These are phyloP conservation scores for Torymus texanus DNA, from an alignment of 2,888 invertebrate species.

Conservation along the genomic window DNA sequence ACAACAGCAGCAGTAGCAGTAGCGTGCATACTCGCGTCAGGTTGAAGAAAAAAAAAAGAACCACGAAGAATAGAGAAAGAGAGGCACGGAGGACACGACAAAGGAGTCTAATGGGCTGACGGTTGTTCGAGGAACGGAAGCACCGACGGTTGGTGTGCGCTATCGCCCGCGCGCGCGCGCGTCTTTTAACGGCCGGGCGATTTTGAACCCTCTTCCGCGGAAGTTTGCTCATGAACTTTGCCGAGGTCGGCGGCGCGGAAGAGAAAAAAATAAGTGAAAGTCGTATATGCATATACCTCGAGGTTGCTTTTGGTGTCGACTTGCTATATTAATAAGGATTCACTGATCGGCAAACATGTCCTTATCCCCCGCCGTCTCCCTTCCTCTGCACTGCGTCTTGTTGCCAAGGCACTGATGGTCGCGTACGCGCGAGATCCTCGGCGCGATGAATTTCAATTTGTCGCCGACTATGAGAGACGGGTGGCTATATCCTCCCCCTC, in stretches of 20 bases:
- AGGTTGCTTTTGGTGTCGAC: background rate
- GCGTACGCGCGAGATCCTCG: background rate
- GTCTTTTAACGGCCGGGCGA: constrained; percentile 35
- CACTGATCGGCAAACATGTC: constrained; percentile 35
- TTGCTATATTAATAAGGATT: constrained; percentile 14
- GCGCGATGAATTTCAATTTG: constrained; percentile 32
- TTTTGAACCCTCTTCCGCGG: background rate
- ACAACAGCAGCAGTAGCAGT: no score
- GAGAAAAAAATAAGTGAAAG: background rate
- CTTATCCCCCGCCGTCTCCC: constrained; percentile 21
- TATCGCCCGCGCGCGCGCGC: background rate
- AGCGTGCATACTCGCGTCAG: background rate
- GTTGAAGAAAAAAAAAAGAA: background rate
- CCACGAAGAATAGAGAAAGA: background rate
- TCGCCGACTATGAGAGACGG: background rate
- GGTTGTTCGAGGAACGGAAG: constrained; percentile 12
- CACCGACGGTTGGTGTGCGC: constrained; percentile 5
- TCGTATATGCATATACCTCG: constrained; percentile 24
- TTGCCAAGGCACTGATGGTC: no score
- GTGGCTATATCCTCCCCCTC: background rate
- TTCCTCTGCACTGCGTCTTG: background rate
- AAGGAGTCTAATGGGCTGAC: background rate
- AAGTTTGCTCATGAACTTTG: no score
- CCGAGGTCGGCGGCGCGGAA: no score
- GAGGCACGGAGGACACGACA: no score